Percentiles rank a stretch among this genome's conserved stretches.
Evolutionary conservation across 2,888 invertebrate species (phyloP).

Genomic region (Cremastinae sp.): DNA sequence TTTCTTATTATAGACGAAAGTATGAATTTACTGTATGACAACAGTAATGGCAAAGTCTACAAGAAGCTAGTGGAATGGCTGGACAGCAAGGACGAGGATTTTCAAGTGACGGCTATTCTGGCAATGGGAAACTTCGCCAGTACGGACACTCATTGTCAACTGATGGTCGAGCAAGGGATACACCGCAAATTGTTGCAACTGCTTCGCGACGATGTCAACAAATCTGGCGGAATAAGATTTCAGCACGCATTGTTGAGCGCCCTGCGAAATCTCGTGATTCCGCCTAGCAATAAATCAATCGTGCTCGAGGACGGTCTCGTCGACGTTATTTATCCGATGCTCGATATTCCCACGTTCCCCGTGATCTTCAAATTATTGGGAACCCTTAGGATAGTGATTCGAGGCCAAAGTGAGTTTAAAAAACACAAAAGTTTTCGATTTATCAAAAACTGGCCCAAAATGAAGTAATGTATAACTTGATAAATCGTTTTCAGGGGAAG

Average conservation of each 20-base stretch:
- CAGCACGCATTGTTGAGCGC: constrained; percentile 90
- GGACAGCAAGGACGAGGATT: constrained; percentile 86
- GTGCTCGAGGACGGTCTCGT: constrained; percentile 89
- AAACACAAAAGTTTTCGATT: not conserved
- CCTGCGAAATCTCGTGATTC: constrained; percentile 88
- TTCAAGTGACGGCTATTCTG: constrained; percentile 91
- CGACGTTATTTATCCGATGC: constrained; percentile 87
- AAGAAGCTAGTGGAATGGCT: constrained; percentile 90
- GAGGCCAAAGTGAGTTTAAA: constrained; percentile 86
- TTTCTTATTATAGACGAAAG: constrained; percentile 87
- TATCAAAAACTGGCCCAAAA: not conserved
- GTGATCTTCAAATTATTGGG: constrained; percentile 94
- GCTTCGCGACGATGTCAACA: constrained; percentile 73
- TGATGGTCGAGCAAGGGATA: constrained; percentile 90
- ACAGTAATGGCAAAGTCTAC: constrained; percentile 88
- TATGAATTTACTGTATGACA: constrained; percentile 91
- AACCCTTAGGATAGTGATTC: constrained; percentile 92
- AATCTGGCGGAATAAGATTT: constrained; percentile 78
- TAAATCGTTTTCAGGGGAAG: constrained; percentile 82
- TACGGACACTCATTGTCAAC: constrained; percentile 90
- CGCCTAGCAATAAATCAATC: constrained; percentile 87
- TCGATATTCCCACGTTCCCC: constrained; percentile 86
- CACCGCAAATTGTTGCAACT: constrained; percentile 85
- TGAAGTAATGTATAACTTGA: not conserved
- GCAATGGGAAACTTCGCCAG: constrained; percentile 95